Evolutionary conservation across 1,140 invertebrate genomes (phyloP).

Genomic region (Lordiphosa clarofinis): DNA sequence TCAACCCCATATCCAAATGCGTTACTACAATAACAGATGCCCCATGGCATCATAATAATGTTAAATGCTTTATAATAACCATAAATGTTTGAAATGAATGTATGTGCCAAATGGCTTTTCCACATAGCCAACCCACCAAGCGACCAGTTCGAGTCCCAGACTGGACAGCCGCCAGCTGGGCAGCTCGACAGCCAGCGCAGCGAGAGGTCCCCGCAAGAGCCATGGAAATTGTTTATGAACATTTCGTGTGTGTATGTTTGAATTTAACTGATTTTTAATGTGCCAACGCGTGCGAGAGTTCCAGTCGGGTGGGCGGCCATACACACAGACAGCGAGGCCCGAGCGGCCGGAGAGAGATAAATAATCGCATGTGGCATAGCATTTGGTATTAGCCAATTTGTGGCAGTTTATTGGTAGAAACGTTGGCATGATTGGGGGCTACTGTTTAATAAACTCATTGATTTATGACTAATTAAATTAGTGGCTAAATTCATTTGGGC

Average conservation of each 20-base stretch:
- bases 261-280: slow-evolving; percentile 77
- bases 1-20: too few species aligned
- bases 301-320: slow-evolving; percentile 45
- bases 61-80: slow-evolving; percentile 77
- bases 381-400: slow-evolving; percentile 73
- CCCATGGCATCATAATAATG: slow-evolving; percentile 70
- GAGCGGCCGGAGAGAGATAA: slow-evolving; percentile 42
- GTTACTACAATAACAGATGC: slow-evolving; percentile 45
- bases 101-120: slow-evolving; percentile 68
- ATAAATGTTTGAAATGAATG: slow-evolving; percentile 76
- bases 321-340: not conserved
- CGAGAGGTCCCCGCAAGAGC: slow-evolving; percentile 35
- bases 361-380: slow-evolving; percentile 46
- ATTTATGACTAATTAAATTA: slow-evolving; percentile 77
- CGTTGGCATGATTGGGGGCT: slow-evolving; percentile 69
- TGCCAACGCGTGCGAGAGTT: slow-evolving; percentile 15
- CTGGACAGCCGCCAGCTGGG: slow-evolving; percentile 36
- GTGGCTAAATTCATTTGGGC: slow-evolving; percentile 64
- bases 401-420: slow-evolving; percentile 69
- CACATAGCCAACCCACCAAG: slow-evolving; percentile 34
- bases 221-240: slow-evolving; percentile 69
- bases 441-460: slow-evolving; percentile 77
- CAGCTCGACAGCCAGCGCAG: slow-evolving; percentile 45
- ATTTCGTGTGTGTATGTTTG: slow-evolving; percentile 42
- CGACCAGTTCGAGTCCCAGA: slow-evolving; percentile 1